phyloP scores from a whole-genome alignment of 2,113 vertebrate species.

The Puffinus mauretanicus region DNA sequence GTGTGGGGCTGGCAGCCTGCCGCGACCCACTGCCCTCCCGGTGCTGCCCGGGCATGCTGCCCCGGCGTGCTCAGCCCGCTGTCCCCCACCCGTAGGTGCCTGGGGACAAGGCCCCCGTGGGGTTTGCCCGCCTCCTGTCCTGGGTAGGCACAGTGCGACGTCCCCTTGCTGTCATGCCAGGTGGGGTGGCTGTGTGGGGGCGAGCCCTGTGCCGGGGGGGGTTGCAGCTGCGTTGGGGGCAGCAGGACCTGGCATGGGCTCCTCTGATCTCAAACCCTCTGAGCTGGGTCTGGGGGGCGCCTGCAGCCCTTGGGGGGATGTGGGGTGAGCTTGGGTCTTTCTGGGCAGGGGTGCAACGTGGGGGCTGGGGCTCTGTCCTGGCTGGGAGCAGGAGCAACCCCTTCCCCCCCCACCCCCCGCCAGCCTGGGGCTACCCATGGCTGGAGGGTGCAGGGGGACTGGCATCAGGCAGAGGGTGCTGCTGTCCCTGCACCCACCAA shows the following conservation, averaged over 20 bases:
- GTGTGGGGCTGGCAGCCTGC: constrained; percentile 16
- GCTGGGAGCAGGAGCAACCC: neutral
- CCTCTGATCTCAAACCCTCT: neutral
- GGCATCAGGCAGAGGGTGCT: neutral
- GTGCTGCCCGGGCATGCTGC: neutral
- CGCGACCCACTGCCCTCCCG: neutral
- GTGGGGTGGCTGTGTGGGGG: rapidly evolving
- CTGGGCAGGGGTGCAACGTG: rapidly evolving
- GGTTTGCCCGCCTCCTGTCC: neutral
- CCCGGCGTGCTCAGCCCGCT: rapidly evolving
- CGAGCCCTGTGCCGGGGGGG: neutral
- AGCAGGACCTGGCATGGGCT: neutral
- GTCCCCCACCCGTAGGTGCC: neutral
- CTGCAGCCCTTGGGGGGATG: neutral
- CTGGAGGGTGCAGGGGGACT: neutral
- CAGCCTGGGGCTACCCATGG: neutral
- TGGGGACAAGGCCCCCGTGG: neutral
- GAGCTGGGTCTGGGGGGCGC: neutral
- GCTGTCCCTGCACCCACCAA: rapidly evolving
- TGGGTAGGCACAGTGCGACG: neutral
- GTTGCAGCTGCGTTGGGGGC: neutral
- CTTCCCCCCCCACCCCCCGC: no score
- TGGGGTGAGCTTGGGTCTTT: neutral
- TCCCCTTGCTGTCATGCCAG: neutral
- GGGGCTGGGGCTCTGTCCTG: neutral